These are phyloP conservation scores for Urosaurus nigricauda DNA, from an alignment of 2,797 vertebrate species.

Conservation along the genomic window DNA sequence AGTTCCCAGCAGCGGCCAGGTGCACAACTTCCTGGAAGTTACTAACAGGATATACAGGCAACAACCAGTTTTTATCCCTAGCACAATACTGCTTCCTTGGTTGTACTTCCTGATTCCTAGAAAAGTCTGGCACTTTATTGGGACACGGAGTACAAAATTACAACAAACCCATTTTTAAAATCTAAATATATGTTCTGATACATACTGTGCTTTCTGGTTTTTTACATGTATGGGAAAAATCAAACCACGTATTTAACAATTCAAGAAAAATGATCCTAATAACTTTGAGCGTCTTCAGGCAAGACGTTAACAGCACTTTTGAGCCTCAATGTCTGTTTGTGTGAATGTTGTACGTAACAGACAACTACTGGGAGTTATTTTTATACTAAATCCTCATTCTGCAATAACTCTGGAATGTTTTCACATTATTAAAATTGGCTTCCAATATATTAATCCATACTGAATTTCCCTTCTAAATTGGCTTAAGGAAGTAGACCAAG, in stretches of 20 bases:
- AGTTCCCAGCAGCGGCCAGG: not conserved
- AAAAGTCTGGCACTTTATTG: not conserved
- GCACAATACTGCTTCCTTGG: not conserved
- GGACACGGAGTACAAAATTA: not conserved
- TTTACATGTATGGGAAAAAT: not conserved
- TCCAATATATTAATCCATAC: not conserved
- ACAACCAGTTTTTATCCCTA: not conserved
- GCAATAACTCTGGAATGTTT: not conserved
- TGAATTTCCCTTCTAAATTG: not conserved
- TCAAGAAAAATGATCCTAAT: not conserved
- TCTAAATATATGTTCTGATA: not conserved
- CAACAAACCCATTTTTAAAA: not conserved
- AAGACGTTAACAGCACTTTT: not conserved
- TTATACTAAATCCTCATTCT: not conserved
- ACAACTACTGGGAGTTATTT: not conserved
- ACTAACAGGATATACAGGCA: not conserved
- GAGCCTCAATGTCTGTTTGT: too few relatives aligned
- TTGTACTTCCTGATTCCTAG: not conserved
- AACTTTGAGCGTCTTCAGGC: not conserved
- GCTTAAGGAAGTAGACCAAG: too few relatives aligned
- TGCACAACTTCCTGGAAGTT: not conserved
- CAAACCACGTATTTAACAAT: not conserved
- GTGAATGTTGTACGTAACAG: too few relatives aligned
- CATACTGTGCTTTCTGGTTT: not conserved
- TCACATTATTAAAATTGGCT: not conserved